These are phyloP conservation scores for Melanotaenia nigrans DNA, from an alignment of 2,797 vertebrate genomes.

Conservation along the genomic window DNA sequence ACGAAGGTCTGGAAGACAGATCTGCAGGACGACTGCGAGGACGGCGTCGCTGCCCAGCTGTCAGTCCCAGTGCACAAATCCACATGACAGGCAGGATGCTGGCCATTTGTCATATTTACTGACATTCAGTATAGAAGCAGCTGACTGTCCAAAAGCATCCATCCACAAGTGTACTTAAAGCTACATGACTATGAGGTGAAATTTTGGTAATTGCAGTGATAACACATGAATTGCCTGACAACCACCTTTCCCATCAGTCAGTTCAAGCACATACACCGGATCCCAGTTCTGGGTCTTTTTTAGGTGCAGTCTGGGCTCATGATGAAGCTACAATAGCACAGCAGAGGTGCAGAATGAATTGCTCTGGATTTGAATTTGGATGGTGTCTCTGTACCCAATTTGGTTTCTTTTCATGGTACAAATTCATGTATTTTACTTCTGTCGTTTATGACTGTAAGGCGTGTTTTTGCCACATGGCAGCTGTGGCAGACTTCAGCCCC, in stretches of 20 bases:
- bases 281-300: too few relatives aligned
- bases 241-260: too few relatives aligned
- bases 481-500: not conserved
- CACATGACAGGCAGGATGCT: constrained; percentile 62
- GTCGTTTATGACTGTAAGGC: not conserved
- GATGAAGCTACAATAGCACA: not conserved
- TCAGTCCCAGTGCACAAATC: constrained; percentile 65
- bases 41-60: constrained; percentile 48
- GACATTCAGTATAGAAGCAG: constrained; percentile 42
- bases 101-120: constrained; percentile 55
- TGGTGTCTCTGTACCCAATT: not conserved
- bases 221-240: not conserved
- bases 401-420: not conserved
- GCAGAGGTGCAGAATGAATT: not conserved
- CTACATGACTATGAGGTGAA: not conserved
- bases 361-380: not conserved
- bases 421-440: not conserved
- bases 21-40: constrained; percentile 55
- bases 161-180: constrained; percentile 4
- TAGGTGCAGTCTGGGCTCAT: not conserved
- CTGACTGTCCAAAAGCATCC: constrained; percentile 30
- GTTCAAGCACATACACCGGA: too few relatives aligned
- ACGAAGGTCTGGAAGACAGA: constrained; percentile 77
- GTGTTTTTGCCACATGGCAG: not conserved
- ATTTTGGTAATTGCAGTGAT: not conserved